phyloP scores from a whole-genome alignment of 1,140 invertebrate genomes.

The Anoplophora glabripennis region DNA sequence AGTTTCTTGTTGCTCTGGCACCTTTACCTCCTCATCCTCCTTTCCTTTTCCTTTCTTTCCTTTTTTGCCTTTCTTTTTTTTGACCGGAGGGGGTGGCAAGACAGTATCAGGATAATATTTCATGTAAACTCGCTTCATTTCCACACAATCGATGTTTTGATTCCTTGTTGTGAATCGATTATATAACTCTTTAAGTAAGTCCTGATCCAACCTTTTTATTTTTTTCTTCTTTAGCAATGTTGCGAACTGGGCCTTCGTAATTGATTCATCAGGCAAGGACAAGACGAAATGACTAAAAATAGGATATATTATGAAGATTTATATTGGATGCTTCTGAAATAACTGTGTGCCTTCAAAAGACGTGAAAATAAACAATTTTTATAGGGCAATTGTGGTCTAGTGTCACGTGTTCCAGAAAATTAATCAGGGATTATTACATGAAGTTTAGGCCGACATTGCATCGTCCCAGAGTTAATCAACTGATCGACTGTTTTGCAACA shows the following conservation, averaged over 20 bases:
- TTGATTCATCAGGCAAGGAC: conserved; percentile 30
- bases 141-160: conserved; percentile 41
- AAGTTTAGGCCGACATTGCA: no score
- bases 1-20: background rate
- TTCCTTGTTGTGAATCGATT: conserved; percentile 42
- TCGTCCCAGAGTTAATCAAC: no score
- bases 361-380: background rate
- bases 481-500: no score
- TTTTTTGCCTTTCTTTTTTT: conserved; percentile 33
- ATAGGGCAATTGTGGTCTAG: conserved; percentile 1
- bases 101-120: conserved; percentile 47
- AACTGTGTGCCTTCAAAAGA: conserved; percentile 6
- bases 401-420: no score
- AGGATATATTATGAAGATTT: conserved; percentile 6
- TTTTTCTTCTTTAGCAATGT: conserved; percentile 42
- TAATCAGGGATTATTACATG: no score
- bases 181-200: conserved; percentile 44
- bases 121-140: conserved; percentile 47
- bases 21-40: no score
- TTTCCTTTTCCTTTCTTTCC: conserved; percentile 26
- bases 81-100: conserved; percentile 26
- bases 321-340: conserved; percentile 22
- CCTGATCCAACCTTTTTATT: conserved; percentile 47
- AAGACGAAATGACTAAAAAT: conserved; percentile 35
- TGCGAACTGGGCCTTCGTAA: conserved; percentile 43